Evolutionary conservation across 2,888 invertebrate species (phyloP).

Genomic region (Apotomis capreana): DNA sequence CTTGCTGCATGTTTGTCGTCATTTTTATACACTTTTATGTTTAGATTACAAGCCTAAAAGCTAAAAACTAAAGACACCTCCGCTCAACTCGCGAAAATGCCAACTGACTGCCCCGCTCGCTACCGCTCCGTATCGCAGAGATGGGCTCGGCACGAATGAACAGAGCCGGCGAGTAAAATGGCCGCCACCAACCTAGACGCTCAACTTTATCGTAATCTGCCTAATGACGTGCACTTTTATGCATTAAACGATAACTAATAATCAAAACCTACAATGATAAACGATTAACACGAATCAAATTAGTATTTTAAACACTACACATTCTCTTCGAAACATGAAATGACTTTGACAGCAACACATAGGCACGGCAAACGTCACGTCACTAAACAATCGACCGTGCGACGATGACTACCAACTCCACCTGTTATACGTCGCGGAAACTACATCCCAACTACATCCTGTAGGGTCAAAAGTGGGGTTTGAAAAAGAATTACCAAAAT

Average conservation of each 20-base stretch:
- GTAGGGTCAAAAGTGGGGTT: conserved; percentile 62
- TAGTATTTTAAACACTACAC: conserved; percentile 51
- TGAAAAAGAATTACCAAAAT: conserved; percentile 68
- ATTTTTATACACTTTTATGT: conserved; percentile 84
- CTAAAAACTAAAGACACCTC: conserved; percentile 80
- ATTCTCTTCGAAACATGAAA: conserved; percentile 37
- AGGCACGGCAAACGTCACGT: conserved; percentile 72
- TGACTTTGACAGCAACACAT: conserved; percentile 62
- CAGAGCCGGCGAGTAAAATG: conserved; percentile 82
- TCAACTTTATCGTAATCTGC: conserved; percentile 67
- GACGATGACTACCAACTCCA: conserved; percentile 69
- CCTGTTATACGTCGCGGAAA: conserved; percentile 66
- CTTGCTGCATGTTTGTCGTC: conserved; percentile 96
- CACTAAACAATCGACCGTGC: conserved; percentile 54
- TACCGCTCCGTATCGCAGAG: conserved; percentile 76
- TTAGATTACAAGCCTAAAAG: conserved; percentile 67
- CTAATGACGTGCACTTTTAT: conserved; percentile 57
- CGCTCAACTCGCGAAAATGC: conserved; percentile 82
- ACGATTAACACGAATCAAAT: conserved; percentile 53
- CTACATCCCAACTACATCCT: conserved; percentile 71
- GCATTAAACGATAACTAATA: conserved; percentile 51
- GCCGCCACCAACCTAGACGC: conserved; percentile 75
- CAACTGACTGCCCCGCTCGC: conserved; percentile 79
- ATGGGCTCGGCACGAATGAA: conserved; percentile 81
- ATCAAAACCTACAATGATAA: conserved; percentile 49